Evolutionary conservation across 2,797 vertebrate species (phyloP).

Genomic region (Epinephelus awoara): DNA sequence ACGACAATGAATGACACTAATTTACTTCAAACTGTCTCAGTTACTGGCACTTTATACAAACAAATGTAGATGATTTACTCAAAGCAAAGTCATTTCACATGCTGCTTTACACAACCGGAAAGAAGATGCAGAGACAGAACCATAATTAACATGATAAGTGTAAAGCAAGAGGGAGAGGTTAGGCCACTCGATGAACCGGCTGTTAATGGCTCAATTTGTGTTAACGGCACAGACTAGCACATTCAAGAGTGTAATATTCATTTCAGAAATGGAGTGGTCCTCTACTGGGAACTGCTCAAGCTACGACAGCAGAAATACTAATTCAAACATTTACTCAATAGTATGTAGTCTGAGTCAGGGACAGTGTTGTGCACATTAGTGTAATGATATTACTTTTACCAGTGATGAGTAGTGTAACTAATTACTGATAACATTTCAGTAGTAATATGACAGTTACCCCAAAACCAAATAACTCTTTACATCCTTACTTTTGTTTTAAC

Average conservation of each 20-base stretch:
- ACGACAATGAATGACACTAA: background rate
- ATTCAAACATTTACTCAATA: too few species aligned
- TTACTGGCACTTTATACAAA: background rate
- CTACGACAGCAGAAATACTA: background rate
- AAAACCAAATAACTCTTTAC: too few species aligned
- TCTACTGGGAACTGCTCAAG: too few species aligned
- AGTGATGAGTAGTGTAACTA: too few species aligned
- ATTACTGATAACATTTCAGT: too few species aligned
- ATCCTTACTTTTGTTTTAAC: too few species aligned
- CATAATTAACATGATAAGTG: background rate
- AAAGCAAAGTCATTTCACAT: background rate
- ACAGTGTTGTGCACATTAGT: too few species aligned
- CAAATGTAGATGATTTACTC: background rate
- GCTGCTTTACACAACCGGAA: background rate
- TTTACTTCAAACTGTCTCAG: background rate
- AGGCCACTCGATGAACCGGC: background rate
- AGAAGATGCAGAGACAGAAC: background rate
- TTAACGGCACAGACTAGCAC: background rate
- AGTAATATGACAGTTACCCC: too few species aligned
- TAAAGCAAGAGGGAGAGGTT: conserved; percentile 1
- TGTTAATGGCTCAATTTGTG: conserved; percentile 16
- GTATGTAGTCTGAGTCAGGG: too few species aligned
- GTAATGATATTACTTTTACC: too few species aligned
- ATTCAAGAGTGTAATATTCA: background rate
- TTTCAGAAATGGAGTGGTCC: background rate